Evolutionary conservation across 2,113 vertebrate genomes (phyloP).

Genomic region (Montifringilla adamsi): DNA sequence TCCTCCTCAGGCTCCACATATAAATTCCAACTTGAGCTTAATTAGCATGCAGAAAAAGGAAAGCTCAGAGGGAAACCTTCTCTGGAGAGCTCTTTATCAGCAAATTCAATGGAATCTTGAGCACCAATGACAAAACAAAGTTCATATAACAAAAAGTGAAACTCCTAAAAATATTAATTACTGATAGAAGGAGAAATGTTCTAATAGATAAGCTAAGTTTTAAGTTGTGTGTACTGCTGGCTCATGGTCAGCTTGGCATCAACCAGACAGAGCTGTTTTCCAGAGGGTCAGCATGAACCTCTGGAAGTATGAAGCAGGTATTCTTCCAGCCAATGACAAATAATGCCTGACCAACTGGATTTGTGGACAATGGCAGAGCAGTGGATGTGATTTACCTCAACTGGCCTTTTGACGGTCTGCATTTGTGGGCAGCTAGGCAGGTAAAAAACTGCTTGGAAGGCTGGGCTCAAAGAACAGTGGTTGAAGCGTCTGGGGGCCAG

Average conservation of each 20-base stretch:
- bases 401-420: not conserved
- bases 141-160: not conserved
- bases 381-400: not conserved
- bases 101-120: not conserved
- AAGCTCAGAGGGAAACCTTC: not conserved
- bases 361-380: not conserved
- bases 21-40: not conserved
- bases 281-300: not conserved
- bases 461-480: rapidly evolving
- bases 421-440: not conserved
- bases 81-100: not conserved
- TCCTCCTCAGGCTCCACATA: not conserved
- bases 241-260: not conserved
- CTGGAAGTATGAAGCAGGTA: not conserved
- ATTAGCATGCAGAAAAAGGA: not conserved
- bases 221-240: not conserved
- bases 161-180: not conserved
- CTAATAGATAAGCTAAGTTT: not conserved
- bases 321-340: not conserved
- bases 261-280: not conserved
- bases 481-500: not conserved
- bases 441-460: not conserved
- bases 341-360: not conserved
- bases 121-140: not conserved
- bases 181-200: not conserved